Evolutionary conservation across 2,888 invertebrate species (phyloP), one percentile per base, ranked within the genome.

Genomic region (Hydroisotoma schaefferi): DNA sequence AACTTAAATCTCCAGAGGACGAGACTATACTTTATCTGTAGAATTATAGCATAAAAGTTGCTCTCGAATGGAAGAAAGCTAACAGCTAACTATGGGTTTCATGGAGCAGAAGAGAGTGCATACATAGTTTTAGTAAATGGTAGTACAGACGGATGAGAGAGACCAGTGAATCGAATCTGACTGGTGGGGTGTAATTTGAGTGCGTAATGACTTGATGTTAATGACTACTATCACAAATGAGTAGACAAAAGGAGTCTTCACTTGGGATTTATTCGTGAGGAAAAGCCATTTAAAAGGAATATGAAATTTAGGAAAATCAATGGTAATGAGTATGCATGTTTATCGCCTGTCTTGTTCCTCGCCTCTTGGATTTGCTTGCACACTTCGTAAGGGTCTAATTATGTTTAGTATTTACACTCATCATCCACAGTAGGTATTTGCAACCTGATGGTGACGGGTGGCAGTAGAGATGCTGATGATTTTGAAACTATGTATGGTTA

Each of bases 241-340:
- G 28, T 49, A 49, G 49, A 49, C 49, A 49, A 49, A 49, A 49
- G 49, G 49, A 27, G 49, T 49, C 49, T 49, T 49, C 49, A 49
- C 29, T 49, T 22, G n/a, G n/a, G 49, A 49, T 49, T 49, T 49
- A 52, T 52, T 52, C 33, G 33, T 52, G 52, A 52, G 52, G 33
- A 33, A 52, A 52, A 33, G 52, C 52, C 52, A 52, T 52, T 46
- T 46, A 25, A 46, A 25, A 37, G 27, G 49, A 28, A 37, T 37
- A 52, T 52, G 52, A 52, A 52, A 33, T 46, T 52, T 52, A 37
- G 37, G 52, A 52, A 52, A 52, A 52, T 52, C 52, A 52, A 52
- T 52, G 52, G 52, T 52, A 52, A 52, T 52, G 37, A 52, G 29
- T 28, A 49, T 46, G 46, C 46, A 46, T 46, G 46, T 46, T 46